Evolutionary conservation across 1,140 invertebrate species (phyloP).

Genomic region (Orchesella cincta): DNA sequence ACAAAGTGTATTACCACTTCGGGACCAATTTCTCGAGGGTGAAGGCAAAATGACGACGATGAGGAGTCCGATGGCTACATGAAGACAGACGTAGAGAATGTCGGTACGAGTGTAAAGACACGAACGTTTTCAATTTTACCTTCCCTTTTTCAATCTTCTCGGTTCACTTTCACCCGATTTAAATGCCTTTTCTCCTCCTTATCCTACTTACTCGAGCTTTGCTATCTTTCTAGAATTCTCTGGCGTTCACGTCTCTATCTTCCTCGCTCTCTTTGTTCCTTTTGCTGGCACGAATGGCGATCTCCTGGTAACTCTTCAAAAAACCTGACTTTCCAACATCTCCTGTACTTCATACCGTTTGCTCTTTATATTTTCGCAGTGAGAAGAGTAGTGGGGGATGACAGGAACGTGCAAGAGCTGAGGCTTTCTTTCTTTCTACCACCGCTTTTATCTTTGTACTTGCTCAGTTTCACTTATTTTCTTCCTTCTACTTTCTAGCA

Average conservation of each 20-base stretch:
- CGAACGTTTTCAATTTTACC: conserved; percentile 9
- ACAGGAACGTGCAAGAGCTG: background rate
- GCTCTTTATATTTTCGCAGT: background rate
- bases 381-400: background rate
- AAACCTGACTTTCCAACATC: conserved; percentile 7
- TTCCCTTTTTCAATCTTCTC: conserved; percentile 18
- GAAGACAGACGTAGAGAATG: background rate
- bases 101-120: background rate
- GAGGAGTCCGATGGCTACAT: background rate
- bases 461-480: background rate
- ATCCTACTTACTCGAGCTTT: background rate
- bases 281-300: background rate
- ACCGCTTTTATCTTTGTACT: background rate
- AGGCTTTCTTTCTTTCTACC: background rate
- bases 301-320: background rate
- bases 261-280: background rate
- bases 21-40: conserved; percentile 13
- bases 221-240: no score
- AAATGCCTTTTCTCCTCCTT: conserved; percentile 4
- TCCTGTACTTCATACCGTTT: background rate
- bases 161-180: background rate
- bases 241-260: background rate
- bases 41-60: background rate
- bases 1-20: conserved; percentile 9
- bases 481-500: background rate